Conservation (phyloP, 2,113 vertebrate genomes). For the Corythaixoides concolor region DNA sequence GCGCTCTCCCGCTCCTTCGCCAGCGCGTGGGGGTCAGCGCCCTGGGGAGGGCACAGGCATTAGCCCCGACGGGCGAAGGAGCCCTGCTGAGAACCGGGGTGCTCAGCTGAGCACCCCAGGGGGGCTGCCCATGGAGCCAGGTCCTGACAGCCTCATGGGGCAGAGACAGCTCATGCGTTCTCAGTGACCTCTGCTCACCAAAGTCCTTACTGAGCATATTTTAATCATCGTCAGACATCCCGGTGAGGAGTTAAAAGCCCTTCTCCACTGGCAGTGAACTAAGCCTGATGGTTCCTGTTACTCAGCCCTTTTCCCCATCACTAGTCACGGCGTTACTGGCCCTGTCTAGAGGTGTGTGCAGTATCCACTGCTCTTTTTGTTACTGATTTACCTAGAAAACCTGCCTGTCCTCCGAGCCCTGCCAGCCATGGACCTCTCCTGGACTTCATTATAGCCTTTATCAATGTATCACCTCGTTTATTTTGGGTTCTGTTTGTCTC, state of each 20-base stretch:
- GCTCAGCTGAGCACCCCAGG: not conserved
- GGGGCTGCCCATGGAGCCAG: not conserved
- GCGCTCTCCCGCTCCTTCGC: conserved; percentile 91
- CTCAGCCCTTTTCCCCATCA: not conserved
- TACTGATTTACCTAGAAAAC: not conserved
- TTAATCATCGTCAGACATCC: not conserved
- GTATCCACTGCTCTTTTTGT: not conserved
- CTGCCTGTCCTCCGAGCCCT: not conserved
- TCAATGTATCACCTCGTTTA: not conserved
- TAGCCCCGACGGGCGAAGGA: fast-evolving
- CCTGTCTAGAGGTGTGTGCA: not conserved
- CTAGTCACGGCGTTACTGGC: fast-evolving
- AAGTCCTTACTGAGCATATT: not conserved
- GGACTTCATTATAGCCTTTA: not conserved
- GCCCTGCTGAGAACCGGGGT: not conserved
- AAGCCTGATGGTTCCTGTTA: not conserved
- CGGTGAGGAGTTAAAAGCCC: not conserved
- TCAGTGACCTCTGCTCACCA: not conserved
- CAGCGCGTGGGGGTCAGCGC: conserved; percentile 85
- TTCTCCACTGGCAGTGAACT: not conserved
- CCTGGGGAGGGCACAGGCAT: conserved; percentile 66
- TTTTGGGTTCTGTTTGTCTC: not conserved
- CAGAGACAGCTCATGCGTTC: fast-evolving
- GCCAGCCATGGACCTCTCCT: not conserved
- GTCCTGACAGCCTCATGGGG: fast-evolving